Evolutionary conservation across 2,113 vertebrate species (phyloP).

Genomic region (Dinomys branickii): DNA sequence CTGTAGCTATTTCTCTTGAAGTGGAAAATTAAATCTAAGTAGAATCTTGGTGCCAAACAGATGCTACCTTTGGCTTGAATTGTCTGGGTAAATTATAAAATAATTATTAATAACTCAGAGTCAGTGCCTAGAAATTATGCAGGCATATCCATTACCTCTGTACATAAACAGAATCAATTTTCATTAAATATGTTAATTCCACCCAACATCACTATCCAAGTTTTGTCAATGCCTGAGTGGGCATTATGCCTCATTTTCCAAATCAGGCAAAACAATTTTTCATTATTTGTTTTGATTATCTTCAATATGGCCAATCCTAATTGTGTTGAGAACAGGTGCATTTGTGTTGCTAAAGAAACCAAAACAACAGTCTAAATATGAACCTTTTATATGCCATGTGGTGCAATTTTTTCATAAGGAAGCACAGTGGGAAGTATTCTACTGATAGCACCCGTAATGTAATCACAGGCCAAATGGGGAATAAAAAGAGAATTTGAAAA

Average conservation of each 20-base stretch:
- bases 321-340: constrained; percentile 59
- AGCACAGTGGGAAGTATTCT: constrained; percentile 45
- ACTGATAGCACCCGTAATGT: constrained; percentile 20
- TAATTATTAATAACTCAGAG: constrained; percentile 85
- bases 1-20: constrained; percentile 70
- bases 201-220: constrained; percentile 71
- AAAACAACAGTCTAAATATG: constrained; percentile 67
- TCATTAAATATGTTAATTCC: constrained; percentile 84
- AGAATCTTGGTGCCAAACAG: constrained; percentile 83
- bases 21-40: constrained; percentile 86
- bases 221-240: constrained; percentile 60
- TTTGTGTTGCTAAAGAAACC: constrained; percentile 65
- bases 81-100: constrained; percentile 80
- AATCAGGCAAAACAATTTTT: constrained; percentile 71
- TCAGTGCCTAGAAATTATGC: constrained; percentile 81
- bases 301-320: constrained; percentile 64
- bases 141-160: constrained; percentile 79
- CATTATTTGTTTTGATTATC: constrained; percentile 78
- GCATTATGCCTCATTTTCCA: constrained; percentile 63
- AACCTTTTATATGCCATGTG: constrained; percentile 25
- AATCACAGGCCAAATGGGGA: constrained; percentile 50
- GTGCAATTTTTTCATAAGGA: constrained; percentile 54
- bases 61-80: constrained; percentile 80
- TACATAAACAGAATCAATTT: constrained; percentile 88
- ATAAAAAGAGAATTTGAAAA: not conserved